phyloP scores from a whole-genome alignment of 23 tunicate genomes.

The Halocynthia aurantium region DNA sequence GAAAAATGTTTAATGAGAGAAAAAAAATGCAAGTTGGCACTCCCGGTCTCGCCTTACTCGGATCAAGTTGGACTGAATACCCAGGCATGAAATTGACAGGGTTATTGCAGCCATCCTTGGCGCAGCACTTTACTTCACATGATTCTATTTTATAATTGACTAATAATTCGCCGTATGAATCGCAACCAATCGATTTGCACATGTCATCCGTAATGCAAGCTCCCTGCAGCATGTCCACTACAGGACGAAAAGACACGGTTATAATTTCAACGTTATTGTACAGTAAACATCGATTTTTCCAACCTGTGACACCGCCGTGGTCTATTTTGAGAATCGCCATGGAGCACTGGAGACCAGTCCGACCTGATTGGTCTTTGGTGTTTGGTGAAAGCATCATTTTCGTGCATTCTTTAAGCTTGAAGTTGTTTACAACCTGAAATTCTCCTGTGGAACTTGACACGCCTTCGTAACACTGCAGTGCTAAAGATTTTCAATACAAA shows the following conservation, averaged over 20 bases:
- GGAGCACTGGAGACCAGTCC: conserved; percentile 11
- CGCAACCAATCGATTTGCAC: conserved; percentile 7
- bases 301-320: conserved; percentile 1
- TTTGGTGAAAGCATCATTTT: conserved; percentile 1
- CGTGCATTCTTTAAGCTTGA: conserved; percentile 14
- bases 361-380: conserved; percentile 1
- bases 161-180: conserved; percentile 2
- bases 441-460: conserved; percentile 19
- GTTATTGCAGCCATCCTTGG: conserved; percentile 12
- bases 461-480: conserved; percentile 32
- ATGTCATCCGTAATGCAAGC: conserved; percentile 30
- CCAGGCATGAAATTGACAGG: background rate
- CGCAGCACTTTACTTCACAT: conserved; percentile 16
- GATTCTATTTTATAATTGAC: background rate
- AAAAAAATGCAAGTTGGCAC: too few species aligned
- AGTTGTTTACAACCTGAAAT: conserved; percentile 15
- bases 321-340: conserved; percentile 7
- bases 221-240: conserved; percentile 47
- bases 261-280: background rate
- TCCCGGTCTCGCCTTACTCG: too few species aligned
- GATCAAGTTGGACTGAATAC: too few species aligned
- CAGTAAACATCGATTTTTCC: background rate
- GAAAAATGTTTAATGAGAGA: too few species aligned
- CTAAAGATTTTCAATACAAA: conserved; percentile 1
- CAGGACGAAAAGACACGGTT: background rate